phyloP scores from a whole-genome alignment of 2,797 vertebrate species.

The Chaetodon trifasciatus region DNA sequence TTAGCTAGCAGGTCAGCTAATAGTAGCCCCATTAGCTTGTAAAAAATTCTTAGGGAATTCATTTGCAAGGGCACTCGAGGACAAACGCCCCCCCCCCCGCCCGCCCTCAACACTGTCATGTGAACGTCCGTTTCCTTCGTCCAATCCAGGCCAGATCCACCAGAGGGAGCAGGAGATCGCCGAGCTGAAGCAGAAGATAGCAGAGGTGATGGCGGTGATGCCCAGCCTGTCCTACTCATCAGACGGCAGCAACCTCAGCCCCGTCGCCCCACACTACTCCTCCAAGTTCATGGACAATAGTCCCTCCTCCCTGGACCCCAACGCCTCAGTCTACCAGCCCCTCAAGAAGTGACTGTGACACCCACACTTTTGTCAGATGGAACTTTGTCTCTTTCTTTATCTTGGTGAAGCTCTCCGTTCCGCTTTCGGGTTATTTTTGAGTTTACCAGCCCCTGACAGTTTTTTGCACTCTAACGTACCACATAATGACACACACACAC shows the following conservation, averaged over 20 bases:
- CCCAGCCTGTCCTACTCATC: conserved; percentile 96
- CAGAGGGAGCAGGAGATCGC: conserved; percentile 99
- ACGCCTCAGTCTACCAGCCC: conserved; percentile 98
- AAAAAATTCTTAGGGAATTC: background rate
- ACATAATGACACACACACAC: conserved; percentile 19
- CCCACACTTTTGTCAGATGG: conserved; percentile 49
- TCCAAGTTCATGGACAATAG: conserved; percentile 99
- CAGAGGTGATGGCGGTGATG: conserved; percentile 99
- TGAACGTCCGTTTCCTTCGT: background rate
- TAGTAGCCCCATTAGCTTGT: background rate
- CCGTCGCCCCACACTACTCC: conserved; percentile 95
- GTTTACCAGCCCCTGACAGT: conserved; percentile 57
- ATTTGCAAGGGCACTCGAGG: background rate
- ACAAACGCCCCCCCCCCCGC: background rate
- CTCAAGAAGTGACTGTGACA: conserved; percentile 91
- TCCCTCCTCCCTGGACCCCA: conserved; percentile 97
- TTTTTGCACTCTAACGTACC: conserved; percentile 62
- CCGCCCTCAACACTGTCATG: background rate
- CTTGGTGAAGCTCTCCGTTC: conserved; percentile 45
- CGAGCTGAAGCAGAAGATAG: conserved; percentile 99
- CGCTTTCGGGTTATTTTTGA: conserved; percentile 43
- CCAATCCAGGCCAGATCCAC: conserved; percentile 92
- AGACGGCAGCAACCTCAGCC: conserved; percentile 92
- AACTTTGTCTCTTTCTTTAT: conserved; percentile 53
- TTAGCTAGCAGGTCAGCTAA: background rate